Evolutionary conservation across 2,113 vertebrate genomes (phyloP), one percentile per base, ranked within the genome.

Genomic region (Montifringilla adamsi): DNA sequence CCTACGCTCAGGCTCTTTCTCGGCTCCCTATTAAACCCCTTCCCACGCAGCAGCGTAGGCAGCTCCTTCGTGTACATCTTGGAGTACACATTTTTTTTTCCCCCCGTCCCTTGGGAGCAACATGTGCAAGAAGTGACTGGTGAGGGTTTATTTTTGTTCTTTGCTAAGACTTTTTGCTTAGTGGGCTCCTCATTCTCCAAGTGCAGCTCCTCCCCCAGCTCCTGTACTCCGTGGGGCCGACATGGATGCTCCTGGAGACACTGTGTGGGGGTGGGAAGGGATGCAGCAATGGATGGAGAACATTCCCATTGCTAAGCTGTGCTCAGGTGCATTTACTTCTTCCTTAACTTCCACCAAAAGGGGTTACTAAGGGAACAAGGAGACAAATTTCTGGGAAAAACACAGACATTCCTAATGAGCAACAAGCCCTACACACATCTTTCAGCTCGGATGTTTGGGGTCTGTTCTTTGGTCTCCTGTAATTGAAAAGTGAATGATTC

Each of bases 331-430:
- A 18, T 58, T 64, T 50, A 26, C 46, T 93, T 73, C 78, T 31
- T 11, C 59, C 33, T 58, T 64, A 44, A 28, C 43, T 94, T 73
- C 78, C 33, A 11, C 59, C 33, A 22, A 62, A 84, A 95, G 30
- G 49, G 33, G 94, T 94, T 93, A 86, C 95, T 96, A 96, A 86
- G 94, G 88, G 93, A 97, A 97, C 90, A 26, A 35, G 60, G 73
- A 93, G 62, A 59, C 1, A 24, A 52, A 67, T 74, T 94, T 84
- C 75, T 70, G 44, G 62, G n/a, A 15, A 43, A 66, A 68, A 41
- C 31, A 23, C 30, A 50, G 91, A 4, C 4, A 0, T 63, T 82
- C 77, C 37, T 59, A 67, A 47, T 1, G 17, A 91, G 72, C 68
- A 37, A 31, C 18, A 9, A 84, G 72, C 6, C 5, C 67, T 12